Evolutionary conservation across 2,797 vertebrate genomes (phyloP).

Genomic region (Microtus californicus): DNA sequence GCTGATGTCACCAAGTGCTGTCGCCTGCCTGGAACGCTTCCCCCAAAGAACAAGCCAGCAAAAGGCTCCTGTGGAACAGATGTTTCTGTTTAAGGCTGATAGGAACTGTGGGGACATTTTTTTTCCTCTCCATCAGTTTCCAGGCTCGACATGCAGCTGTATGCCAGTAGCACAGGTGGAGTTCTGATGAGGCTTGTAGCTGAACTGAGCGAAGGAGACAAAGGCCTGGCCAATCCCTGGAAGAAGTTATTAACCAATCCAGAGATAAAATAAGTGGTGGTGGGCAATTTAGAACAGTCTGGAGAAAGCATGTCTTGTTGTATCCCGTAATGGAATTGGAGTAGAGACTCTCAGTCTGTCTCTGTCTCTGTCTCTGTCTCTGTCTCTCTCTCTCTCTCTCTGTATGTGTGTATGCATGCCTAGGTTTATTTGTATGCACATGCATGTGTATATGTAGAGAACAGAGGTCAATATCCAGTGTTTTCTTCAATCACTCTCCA

Average conservation of each 20-base stretch:
- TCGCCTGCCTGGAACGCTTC: conserved; percentile 40
- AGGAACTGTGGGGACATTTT: conserved; percentile 74
- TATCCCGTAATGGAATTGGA: not conserved
- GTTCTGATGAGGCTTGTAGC: conserved; percentile 53
- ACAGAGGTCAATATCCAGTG: not conserved
- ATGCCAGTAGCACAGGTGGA: conserved; percentile 75
- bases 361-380: too few species aligned
- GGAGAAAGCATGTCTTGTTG: not conserved
- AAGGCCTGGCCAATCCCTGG: conserved; percentile 63
- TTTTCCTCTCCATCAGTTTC: conserved; percentile 71
- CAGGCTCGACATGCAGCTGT: conserved; percentile 76
- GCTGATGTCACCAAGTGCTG: conserved; percentile 46
- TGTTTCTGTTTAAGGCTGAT: conserved; percentile 84
- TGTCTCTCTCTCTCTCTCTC: too few species aligned
- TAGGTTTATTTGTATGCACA: not conserved
- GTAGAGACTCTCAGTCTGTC: not conserved
- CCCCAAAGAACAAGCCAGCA: conserved; percentile 63
- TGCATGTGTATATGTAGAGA: not conserved
- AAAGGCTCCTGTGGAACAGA: conserved; percentile 75
- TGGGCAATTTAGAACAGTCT: conserved; percentile 60
- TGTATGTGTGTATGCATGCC: not conserved
- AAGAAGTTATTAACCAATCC: conserved; percentile 68
- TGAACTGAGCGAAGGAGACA: conserved; percentile 43
- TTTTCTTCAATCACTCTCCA: not conserved
- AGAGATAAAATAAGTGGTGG: conserved; percentile 41